Conservation (phyloP, 2,888 invertebrate species). For the Ceraclea dissimilis region DNA sequence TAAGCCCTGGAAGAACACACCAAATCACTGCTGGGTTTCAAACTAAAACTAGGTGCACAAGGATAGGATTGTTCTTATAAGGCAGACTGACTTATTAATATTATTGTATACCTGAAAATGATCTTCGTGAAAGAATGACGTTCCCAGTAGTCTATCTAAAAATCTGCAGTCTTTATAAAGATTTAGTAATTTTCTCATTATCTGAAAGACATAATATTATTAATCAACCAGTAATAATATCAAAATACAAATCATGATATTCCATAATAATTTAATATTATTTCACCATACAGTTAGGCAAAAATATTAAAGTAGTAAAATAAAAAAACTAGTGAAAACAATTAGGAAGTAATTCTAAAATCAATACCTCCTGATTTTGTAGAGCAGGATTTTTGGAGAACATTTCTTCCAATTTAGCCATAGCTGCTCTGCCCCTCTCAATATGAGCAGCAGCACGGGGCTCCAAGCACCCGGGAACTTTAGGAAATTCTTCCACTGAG, state of each 20-base stretch:
- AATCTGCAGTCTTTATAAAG: conserved; percentile 82
- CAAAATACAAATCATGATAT: no score
- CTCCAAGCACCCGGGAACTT: conserved; percentile 43
- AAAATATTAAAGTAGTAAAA: no score
- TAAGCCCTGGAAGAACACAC: conserved; percentile 47
- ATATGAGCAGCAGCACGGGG: conserved; percentile 68
- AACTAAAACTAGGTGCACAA: no score
- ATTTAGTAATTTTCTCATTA: conserved; percentile 70
- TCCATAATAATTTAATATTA: no score
- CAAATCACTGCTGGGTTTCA: no score
- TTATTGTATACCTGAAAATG: conserved; percentile 73
- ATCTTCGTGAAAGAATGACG: conserved; percentile 76
- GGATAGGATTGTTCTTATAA: no score
- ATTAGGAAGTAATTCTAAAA: background rate
- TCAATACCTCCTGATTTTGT: conserved; percentile 59
- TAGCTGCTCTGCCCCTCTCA: conserved; percentile 66
- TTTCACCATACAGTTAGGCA: no score
- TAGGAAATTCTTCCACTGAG: conserved; percentile 20
- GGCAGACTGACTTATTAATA: no score
- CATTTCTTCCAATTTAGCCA: conserved; percentile 69
- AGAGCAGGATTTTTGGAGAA: conserved; percentile 68
- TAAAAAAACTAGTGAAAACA: background rate
- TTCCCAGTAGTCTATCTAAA: conserved; percentile 77
- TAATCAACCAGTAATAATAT: background rate
- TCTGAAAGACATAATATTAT: conserved; percentile 42